These are phyloP conservation scores for Cavia porcellus DNA, from an alignment of 2,113 vertebrate species.

Conservation along the genomic window DNA sequence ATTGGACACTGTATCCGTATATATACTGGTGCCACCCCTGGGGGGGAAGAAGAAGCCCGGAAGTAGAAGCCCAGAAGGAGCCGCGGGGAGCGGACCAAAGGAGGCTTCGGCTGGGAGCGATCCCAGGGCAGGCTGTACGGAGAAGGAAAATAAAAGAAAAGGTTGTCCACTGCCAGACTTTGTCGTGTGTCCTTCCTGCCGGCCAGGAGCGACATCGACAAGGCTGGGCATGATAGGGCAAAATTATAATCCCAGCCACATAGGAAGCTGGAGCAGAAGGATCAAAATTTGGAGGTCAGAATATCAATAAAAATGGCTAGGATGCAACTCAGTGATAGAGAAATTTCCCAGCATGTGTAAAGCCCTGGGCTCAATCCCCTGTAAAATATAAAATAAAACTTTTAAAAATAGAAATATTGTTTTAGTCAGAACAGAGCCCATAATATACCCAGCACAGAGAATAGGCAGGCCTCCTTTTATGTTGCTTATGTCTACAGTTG, in stretches of 20 bases:
- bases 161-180: no score
- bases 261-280: neutral
- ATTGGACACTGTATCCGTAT: no score
- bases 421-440: neutral
- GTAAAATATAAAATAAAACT: neutral
- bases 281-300: neutral
- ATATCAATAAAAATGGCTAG: neutral
- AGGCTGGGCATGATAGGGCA: neutral
- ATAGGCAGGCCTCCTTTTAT: neutral
- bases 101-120: no score
- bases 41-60: no score
- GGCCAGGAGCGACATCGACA: no score
- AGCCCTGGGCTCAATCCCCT: neutral
- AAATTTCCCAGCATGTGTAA: neutral
- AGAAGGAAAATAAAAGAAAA: no score
- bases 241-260: neutral
- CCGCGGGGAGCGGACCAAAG: no score
- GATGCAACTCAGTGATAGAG: neutral
- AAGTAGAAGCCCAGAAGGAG: no score
- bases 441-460: neutral
- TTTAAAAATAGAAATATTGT: neutral
- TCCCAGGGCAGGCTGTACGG: no score
- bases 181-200: no score
- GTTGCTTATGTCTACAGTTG: neutral
- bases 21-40: no score